Base-by-base conservation (phyloP, 1,140 invertebrate genomes). In the Ooceraea biroi region DNA sequence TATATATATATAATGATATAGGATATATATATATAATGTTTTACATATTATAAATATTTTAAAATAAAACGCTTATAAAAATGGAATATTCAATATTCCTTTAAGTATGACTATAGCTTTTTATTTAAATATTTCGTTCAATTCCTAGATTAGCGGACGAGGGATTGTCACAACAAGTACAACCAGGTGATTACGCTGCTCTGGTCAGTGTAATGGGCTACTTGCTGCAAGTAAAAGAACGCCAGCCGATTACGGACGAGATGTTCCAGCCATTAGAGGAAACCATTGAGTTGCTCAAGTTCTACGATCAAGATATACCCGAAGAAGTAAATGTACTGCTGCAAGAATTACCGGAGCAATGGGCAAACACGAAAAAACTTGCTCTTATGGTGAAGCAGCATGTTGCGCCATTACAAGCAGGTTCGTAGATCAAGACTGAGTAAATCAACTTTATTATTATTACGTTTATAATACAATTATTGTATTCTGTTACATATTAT, bases 221-320 rank as follows among this genome's bases (percentile, higher is more conserved):
- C 90, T 93, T 98, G 12, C 96, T 97, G 95, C 95, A 97, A 89
- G 97, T 98, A 0, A 98, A 98, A 94, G 97, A 98, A 91, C 94
- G 97, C 63, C 96, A 97, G 80, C 93, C 95, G 41, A 96, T 95
- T 5, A 98, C 97, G 0, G 97, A 98, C 90, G 97, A 98, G 87
- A 99, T 99, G 98, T 99, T 99, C 92, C 97, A 98, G 84, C 98
- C 98, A 0, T 94, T 99, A 57, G 97, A 98, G 85, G 97, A 98
- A 91, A 98, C 97, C 7, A 97, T 98, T 74, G 97, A 98, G 91
- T 93, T 98, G 8, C 92, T 98, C 0, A 97, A 98, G 92, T 97
- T 97, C 91, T 98, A 98, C 90, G 97, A 98, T 89, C 97, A 98
- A 95, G 97, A 98, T 91, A 97, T 98, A 88, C 97, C 97, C 10